Base-by-base conservation (phyloP, 2,113 vertebrate genomes). In the Cochlearius cochlearius region DNA sequence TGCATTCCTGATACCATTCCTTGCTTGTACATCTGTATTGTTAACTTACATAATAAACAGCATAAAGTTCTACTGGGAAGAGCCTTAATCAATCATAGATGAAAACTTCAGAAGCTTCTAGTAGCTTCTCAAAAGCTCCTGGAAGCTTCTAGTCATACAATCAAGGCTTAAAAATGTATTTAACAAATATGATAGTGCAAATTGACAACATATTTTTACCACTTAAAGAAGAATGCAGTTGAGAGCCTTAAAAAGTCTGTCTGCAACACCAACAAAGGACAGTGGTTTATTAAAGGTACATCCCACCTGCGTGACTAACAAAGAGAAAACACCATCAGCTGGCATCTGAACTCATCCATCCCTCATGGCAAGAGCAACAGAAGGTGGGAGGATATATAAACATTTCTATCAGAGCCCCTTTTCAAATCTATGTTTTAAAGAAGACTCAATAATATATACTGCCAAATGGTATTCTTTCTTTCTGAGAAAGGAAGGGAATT, bases 341-440 rank as follows among this genome's bases (percentile, higher is more conserved):
- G 39, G 25, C 36, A 69, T 3, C 0, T 23, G 30, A 73, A 47
- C 72, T 83, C 27, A 68, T 8, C 29, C 27, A 68, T 8, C 29
- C 27, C 23, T 77, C 47, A 18, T 4, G 7, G 60, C 47, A 71
- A 92, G 32, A 27, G 25, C 36, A 84, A 43, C 45, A 63, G 17
- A 59, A 34, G 34, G 19, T 34, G 1, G 7, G 39, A 7, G 4
- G 8, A 27, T 15, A 34, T 7, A 34, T 1, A 43, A 0, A 2
- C 17, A 36, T 56, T 69, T 63, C 52, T 63, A 45, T 12, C 41
- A 32, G 7, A 53, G 6, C 1, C 23, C 19, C 19, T 55, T 76
- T 59, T 63, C 41, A 91, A 87, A 85, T 29, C n/a, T n/a, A 2
- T 16, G 19, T 69, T 88, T 88, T 53, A 66, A 92, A 62, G 67